A percentile compares a stretch with the other conserved stretches of the same genome.
phyloP scores from a whole-genome alignment of 2,797 vertebrate genomes.

The Carcharodon carcharias region DNA sequence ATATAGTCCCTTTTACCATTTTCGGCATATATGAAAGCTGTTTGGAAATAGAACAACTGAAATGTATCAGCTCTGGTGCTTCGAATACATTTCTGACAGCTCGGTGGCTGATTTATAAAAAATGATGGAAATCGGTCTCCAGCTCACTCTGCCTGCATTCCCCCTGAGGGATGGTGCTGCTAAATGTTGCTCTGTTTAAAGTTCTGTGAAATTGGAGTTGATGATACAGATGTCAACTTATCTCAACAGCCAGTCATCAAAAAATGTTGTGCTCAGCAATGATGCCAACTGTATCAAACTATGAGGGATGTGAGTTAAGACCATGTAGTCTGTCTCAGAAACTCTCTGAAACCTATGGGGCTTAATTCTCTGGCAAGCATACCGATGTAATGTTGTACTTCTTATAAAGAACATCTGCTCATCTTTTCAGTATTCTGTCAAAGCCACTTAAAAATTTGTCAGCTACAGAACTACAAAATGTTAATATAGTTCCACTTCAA shows the following conservation, averaged over 20 bases:
- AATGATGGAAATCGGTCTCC: not conserved
- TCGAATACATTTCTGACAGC: not conserved
- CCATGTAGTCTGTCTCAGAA: not conserved
- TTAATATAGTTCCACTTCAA: not conserved
- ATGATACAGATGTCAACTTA: constrained; percentile 9
- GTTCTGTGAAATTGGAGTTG: not conserved
- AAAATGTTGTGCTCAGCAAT: constrained; percentile 9
- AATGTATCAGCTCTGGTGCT: not conserved
- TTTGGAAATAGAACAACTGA: not conserved
- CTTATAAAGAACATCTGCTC: constrained; percentile 11
- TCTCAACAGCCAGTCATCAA: not conserved
- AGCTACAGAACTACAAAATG: too few species aligned
- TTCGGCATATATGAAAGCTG: not conserved
- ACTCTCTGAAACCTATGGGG: not conserved
- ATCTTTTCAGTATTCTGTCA: not conserved
- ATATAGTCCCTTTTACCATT: not conserved
- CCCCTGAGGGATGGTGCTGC: not conserved
- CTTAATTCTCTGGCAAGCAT: not conserved
- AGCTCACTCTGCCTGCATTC: not conserved
- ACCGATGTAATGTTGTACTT: not conserved
- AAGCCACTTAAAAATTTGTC: too few species aligned
- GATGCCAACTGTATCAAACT: not conserved
- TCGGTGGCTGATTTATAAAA: not conserved
- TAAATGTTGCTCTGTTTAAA: not conserved
- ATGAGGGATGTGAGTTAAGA: not conserved